Evolutionary conservation across 2,888 invertebrate species (phyloP), one percentile per base, ranked within the genome.

Genomic region (Xestia c-nigrum): DNA sequence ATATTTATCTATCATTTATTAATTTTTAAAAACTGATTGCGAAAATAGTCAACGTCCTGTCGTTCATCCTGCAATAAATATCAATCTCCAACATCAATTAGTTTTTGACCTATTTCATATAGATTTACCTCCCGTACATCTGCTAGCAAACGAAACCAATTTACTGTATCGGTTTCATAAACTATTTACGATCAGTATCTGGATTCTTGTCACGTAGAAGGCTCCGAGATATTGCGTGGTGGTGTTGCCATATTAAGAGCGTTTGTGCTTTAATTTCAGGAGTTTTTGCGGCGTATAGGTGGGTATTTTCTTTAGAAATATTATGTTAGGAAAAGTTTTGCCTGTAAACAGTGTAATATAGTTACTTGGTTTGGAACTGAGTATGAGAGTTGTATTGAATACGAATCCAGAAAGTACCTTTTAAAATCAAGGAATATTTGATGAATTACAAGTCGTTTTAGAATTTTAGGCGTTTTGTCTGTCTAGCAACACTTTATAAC

Each of bases 61-160:
- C 14, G 19, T 40, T 43, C n/a, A 16, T 21, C 1, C 14, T 40
- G 0, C 24, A n/a, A 66, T 66, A 47, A 59, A 68, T 68, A 78
- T 72, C 21, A 24, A 78, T 63, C 14, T 50, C 19, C 19, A 59
- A 43, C 19, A 78, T 68, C 38, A 68, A 63, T 50, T 61, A 72
- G 47, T 63, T 70, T 72, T 70, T 70, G 66, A 81, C 72, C 55
- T 74, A 38, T 63, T 10, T 40, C 3, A 40, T 79, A 65, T 46
- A 64, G 52, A 24, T 69, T 65, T 72, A 71, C 67, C 65, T 74
- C 72, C 24, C 68, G 50, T 55, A 79, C 85, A 83, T 88, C 85
- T 85, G 85, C 85, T 85, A 82, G 83, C 85, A 87, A 90, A 90
- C 86, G 89, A 89, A 89, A 89, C 88, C 91, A 90, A 90, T 91